Conservation (phyloP, 2,113 vertebrate genomes). For the Xerus inauris region DNA sequence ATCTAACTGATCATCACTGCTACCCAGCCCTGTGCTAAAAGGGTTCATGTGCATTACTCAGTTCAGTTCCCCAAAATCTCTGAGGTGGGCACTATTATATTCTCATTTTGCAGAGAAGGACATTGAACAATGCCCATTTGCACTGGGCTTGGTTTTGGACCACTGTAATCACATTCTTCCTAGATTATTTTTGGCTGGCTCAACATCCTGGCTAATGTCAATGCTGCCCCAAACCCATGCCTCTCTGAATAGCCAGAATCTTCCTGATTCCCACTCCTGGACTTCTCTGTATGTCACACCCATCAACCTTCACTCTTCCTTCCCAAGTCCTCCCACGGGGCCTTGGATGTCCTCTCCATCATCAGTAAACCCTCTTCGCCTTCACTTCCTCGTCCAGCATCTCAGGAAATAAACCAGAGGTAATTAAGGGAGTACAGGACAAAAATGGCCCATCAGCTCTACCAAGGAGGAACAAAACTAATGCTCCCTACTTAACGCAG, state of each 20-base stretch:
- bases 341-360: not conserved
- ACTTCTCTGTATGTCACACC: not conserved
- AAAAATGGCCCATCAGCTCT: not conserved
- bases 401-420: constrained; percentile 1
- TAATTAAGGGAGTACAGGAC: not conserved
- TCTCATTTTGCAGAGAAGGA: not conserved
- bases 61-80: not conserved
- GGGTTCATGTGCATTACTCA: not conserved
- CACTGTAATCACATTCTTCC: not conserved
- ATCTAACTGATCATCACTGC: not conserved
- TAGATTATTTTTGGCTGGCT: not conserved
- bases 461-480: not conserved
- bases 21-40: not conserved
- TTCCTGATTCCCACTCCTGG: not conserved
- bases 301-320: not conserved
- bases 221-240: not conserved
- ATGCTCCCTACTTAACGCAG: not conserved
- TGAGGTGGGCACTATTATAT: not conserved
- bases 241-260: not conserved
- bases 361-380: not conserved
- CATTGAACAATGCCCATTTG: not conserved
- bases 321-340: not conserved
- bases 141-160: not conserved
- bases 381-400: not conserved
- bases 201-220: not conserved